Conservation (phyloP, 2,113 vertebrate genomes). For the Ageneiosus marmoratus region DNA sequence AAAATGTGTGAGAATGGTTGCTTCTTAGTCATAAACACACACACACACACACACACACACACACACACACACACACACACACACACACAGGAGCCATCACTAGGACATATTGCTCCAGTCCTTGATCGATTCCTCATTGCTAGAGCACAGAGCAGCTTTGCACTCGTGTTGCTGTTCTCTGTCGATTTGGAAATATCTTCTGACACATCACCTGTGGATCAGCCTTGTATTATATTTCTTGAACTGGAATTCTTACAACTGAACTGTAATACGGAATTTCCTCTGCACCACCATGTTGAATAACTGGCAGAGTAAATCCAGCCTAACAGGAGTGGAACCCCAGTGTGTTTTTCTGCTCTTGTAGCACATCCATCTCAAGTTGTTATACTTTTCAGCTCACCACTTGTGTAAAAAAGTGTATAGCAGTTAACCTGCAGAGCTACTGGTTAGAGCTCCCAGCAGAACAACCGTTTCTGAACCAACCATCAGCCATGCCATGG, state of each 20-base stretch:
- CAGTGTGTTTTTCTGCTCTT: not conserved
- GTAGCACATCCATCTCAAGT: not conserved
- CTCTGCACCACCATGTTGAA: not conserved
- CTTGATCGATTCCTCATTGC: conserved; percentile 65
- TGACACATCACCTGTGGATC: conserved; percentile 18
- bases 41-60: conserved; percentile 24
- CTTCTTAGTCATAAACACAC: conserved; percentile 13
- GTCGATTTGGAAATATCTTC: conserved; percentile 54
- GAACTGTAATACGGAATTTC: not conserved
- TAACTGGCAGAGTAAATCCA: not conserved
- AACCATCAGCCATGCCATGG: too few relatives aligned
- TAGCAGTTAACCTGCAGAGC: not conserved
- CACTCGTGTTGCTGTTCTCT: conserved; percentile 55
- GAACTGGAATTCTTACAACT: not conserved
- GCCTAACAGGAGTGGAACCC: not conserved
- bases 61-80: conserved; percentile 14
- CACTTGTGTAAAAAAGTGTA: not conserved
- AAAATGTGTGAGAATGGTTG: not conserved
- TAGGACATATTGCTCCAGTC: conserved; percentile 52
- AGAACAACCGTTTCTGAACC: not conserved
- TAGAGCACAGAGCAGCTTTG: conserved; percentile 50
- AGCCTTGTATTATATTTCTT: not conserved
- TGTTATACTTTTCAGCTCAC: not conserved
- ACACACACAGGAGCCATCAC: not conserved
- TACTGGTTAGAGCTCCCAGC: not conserved